Evolutionary conservation across 2,113 vertebrate species (phyloP).

Genomic region (Notothenia coriiceps): DNA sequence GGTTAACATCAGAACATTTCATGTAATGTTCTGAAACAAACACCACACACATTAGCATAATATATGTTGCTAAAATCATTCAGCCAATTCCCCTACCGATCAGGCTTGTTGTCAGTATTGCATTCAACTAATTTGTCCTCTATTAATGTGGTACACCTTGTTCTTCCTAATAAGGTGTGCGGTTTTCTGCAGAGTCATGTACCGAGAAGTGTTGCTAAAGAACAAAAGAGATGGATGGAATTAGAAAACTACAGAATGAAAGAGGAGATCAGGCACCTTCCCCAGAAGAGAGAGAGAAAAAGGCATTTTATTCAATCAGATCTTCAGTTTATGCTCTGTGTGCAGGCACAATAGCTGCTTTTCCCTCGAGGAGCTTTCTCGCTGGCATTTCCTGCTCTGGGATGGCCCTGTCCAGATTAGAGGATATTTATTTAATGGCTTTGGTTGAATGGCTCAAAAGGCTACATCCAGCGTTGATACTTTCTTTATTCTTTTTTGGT

Average conservation of each 20-base stretch:
- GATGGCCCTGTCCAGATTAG: slow-evolving; percentile 72
- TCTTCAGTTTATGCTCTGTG: slow-evolving; percentile 60
- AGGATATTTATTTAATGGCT: slow-evolving; percentile 79
- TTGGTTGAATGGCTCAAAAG: slow-evolving; percentile 70
- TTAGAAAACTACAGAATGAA: slow-evolving; percentile 27
- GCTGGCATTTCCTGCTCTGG: slow-evolving; percentile 77
- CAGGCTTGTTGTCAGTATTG: background rate
- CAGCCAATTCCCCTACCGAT: background rate
- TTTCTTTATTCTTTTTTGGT: slow-evolving; percentile 10
- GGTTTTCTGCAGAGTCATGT: background rate
- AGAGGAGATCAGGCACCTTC: slow-evolving; percentile 32
- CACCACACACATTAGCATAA: background rate
- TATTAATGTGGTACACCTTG: slow-evolving; percentile 23
- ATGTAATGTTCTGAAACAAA: background rate
- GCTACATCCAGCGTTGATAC: slow-evolving; percentile 28
- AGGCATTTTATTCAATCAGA: slow-evolving; percentile 76
- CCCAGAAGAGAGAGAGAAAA: slow-evolving; percentile 28
- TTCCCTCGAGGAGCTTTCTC: slow-evolving; percentile 54
- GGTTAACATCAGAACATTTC: background rate
- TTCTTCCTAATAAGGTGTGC: slow-evolving; percentile 34
- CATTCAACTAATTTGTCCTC: background rate
- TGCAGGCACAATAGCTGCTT: slow-evolving; percentile 66
- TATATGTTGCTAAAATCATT: background rate
- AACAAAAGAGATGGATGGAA: slow-evolving; percentile 5
- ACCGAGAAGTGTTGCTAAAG: background rate